A percentile compares a stretch with the other conserved stretches of the same genome.
Conservation (phyloP, 2,888 invertebrate genomes). For the Phyllotreta striolata region DNA sequence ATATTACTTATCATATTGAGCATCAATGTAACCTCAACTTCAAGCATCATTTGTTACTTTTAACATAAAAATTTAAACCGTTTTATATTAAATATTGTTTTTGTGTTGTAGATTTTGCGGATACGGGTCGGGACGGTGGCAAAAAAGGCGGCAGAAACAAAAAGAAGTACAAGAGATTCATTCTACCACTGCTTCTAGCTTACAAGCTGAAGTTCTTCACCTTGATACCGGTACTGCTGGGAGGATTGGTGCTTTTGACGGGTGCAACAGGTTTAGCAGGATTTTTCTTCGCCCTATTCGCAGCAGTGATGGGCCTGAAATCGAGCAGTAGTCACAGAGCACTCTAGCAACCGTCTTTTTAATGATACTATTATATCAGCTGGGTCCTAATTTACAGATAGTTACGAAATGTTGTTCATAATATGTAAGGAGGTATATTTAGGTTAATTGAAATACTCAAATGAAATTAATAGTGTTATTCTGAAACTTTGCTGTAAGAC, state of each 20-base stretch:
- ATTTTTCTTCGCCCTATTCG: slow-evolving; percentile 87
- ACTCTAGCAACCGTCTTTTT: slow-evolving; percentile 4
- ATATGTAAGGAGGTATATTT: too few relatives aligned
- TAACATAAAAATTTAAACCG: too few relatives aligned
- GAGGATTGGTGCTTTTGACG: slow-evolving; percentile 74
- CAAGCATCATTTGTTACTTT: neutral
- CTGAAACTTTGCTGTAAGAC: too few relatives aligned
- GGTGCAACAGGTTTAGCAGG: slow-evolving; percentile 84
- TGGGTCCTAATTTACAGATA: too few relatives aligned
- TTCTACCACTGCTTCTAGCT: slow-evolving; percentile 79
- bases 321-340: slow-evolving; percentile 54
- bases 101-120: slow-evolving; percentile 45
- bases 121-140: slow-evolving; percentile 49
- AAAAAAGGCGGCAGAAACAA: slow-evolving; percentile 59
- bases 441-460: too few relatives aligned
- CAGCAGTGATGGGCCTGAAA: slow-evolving; percentile 81
- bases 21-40: neutral
- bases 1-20: neutral
- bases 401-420: too few relatives aligned
- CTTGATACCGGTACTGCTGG: slow-evolving; percentile 77
- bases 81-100: too few relatives aligned
- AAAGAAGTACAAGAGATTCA: slow-evolving; percentile 72
- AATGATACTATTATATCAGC: neutral
- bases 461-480: too few relatives aligned
- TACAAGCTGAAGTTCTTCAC: slow-evolving; percentile 86